Conservation (phyloP, 2,113 vertebrate genomes). For the Pteruthius melanotis region DNA sequence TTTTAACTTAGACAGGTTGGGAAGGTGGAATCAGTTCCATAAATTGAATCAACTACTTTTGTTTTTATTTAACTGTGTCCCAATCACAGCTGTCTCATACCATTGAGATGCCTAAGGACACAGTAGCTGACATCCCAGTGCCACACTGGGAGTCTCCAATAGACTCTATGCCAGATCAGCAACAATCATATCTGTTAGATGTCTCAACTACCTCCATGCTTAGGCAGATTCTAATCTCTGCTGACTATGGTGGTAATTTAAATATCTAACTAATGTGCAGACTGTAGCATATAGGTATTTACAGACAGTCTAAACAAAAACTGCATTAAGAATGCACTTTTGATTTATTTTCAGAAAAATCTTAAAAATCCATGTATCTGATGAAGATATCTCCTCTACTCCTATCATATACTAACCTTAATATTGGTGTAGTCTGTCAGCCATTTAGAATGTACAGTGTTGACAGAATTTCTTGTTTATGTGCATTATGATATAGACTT, state of each 20-base stretch:
- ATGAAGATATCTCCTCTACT: neutral
- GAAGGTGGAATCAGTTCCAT: neutral
- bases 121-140: neutral
- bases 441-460: neutral
- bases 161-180: neutral
- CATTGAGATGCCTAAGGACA: neutral
- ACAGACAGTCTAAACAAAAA: neutral
- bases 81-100: neutral
- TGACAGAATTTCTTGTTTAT: neutral
- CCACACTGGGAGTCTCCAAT: neutral
- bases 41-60: neutral
- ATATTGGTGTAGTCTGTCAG: neutral
- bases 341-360: neutral
- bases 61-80: neutral
- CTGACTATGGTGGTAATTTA: neutral
- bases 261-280: neutral
- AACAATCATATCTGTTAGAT: neutral
- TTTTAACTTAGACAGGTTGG: neutral
- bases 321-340: fast-evolving
- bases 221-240: neutral
- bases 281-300: neutral
- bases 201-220: neutral
- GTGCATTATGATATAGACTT: neutral
- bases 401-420: neutral
- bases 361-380: neutral